A percentile compares a stretch with the other conserved stretches of the same genome.
These are phyloP conservation scores for Limenitis camilla DNA, from an alignment of 2,888 invertebrate genomes.

Conservation along the genomic window DNA sequence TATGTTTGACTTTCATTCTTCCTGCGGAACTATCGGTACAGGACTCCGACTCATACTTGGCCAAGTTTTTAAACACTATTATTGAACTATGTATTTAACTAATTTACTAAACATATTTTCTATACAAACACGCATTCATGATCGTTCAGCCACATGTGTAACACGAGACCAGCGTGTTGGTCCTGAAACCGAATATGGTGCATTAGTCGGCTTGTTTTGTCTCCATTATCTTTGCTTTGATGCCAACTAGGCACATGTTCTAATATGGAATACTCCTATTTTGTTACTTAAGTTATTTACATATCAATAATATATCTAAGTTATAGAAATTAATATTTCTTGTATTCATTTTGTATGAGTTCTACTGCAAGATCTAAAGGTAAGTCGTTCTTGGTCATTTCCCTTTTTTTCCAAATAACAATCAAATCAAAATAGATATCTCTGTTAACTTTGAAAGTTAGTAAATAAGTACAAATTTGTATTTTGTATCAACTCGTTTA, in stretches of 20 bases:
- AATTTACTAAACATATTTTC: constrained; percentile 16
- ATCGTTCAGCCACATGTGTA: constrained; percentile 61
- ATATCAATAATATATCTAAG: background rate
- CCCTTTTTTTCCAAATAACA: too few species aligned
- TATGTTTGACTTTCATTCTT: too few species aligned
- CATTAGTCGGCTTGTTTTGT: constrained; percentile 69
- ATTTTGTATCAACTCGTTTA: constrained; percentile 22
- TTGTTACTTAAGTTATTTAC: background rate
- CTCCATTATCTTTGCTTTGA: constrained; percentile 70
- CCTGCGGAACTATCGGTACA: too few species aligned
- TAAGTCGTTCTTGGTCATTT: too few species aligned
- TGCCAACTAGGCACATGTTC: constrained; percentile 57
- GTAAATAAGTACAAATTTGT: constrained; percentile 13
- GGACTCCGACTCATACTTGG: too few species aligned
- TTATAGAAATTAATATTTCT: background rate
- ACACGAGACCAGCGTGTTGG: constrained; percentile 62
- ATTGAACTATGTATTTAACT: too few species aligned
- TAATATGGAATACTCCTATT: constrained; percentile 13
- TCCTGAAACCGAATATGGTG: constrained; percentile 61
- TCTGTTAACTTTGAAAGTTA: constrained; percentile 3
- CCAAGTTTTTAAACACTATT: too few species aligned
- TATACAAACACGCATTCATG: constrained; percentile 63
- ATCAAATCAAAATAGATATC: constrained; percentile 3
- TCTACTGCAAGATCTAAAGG: too few species aligned
- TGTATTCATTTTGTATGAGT: too few species aligned